Evolutionary conservation across 1,140 invertebrate species (phyloP), one percentile per base, ranked within the genome.

Genomic region (Drosophila baimaii): DNA sequence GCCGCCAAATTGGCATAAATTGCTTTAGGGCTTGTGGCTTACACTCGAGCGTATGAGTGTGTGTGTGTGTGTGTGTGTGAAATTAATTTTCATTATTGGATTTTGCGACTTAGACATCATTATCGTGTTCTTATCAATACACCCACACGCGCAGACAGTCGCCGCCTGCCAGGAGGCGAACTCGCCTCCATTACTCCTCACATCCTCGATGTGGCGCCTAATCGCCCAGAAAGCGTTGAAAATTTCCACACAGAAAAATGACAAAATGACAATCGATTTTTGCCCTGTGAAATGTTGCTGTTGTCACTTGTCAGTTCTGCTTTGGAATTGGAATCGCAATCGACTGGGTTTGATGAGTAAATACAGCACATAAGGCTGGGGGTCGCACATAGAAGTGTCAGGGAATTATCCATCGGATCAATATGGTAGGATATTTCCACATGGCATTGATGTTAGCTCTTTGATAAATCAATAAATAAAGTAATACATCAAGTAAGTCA

Each of bases 51-150:
- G 23, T 9, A 7, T 12, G 7, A 19, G 9, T n/a, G 17, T 5
- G 35, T 49, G 19, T 35, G 27, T 52, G 21, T 27, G 51, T 19
- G 57, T 59, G 51, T 57, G 66, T 68, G 65, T 59, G 73, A 89
- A 89, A 88, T 89, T 89, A 88, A 88, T 88, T 88, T 89, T 89
- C 77, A 88, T 88, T 88, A 89, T 88, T 89, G 84, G 80, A 84
- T 88, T 88, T 66, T 70, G 77, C 80, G 77, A 81, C 80, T 90
- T 90, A 88, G 84, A 84, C 77, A 69, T 90, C 84, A 88, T 83
- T 89, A 89, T 89, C 77, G 37, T 70, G 77, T 88, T 80, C 80
- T 88, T 88, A 89, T 89, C 84, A 63, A 58, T 47, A 70, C 61
- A 46, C 41, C 54, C 43, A 57, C 61, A 44, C 58, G 23, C 17